phyloP scores from a whole-genome alignment of 2,888 invertebrate genomes.

The Sycophila texana region DNA sequence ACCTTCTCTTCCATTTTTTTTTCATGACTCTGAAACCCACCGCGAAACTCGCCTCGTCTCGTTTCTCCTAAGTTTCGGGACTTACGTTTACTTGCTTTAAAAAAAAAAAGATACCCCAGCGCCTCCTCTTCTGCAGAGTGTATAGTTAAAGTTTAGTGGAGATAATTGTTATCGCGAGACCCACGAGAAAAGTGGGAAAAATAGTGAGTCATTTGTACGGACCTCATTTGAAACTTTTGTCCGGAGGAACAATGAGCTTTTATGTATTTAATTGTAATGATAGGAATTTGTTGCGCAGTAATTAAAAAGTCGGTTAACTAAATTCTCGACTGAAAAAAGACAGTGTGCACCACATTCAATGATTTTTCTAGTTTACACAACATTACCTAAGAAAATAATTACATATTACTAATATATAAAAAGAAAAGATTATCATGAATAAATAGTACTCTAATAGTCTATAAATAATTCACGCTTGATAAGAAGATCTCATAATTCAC shows the following conservation, averaged over 20 bases:
- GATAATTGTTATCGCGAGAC: conserved; percentile 26
- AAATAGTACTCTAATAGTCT: no score
- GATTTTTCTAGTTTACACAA: neutral
- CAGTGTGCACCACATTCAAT: no score
- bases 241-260: neutral
- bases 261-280: neutral
- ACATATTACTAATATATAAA: no score
- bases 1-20: neutral
- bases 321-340: no score
- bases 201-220: conserved; percentile 21
- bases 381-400: neutral
- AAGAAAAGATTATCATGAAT: no score
- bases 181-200: conserved; percentile 12
- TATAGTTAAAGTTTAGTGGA: conserved; percentile 5
- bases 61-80: conserved; percentile 4
- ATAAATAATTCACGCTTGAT: neutral
- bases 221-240: conserved; percentile 5
- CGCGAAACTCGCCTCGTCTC: conserved; percentile 7
- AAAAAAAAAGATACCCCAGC: neutral
- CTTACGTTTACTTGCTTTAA: neutral
- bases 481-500: neutral
- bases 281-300: neutral
- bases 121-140: no score
- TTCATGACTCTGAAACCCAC: neutral
- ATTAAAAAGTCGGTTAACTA: no score